phyloP scores from a whole-genome alignment of 64 coral and sea anemone genomes.

The Porites lutea region DNA sequence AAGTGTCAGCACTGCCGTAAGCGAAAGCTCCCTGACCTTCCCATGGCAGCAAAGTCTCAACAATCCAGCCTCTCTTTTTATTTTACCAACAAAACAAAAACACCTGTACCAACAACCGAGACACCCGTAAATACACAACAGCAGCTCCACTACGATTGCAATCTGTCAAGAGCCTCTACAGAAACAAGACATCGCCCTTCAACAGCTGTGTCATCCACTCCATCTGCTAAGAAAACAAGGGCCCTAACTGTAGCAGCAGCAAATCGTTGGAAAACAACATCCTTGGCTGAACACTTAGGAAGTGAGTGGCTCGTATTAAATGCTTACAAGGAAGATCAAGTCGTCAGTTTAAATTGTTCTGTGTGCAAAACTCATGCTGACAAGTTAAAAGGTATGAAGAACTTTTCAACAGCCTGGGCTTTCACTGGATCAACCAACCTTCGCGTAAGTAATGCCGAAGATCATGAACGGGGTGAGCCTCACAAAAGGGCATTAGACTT shows the following conservation, averaged over 20 bases:
- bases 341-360: conserved; percentile 64
- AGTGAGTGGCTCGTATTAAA: conserved; percentile 75
- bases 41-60: no score
- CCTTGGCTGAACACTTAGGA: conserved; percentile 52
- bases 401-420: conserved; percentile 48
- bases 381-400: conserved; percentile 67
- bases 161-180: no score
- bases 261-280: conserved; percentile 65
- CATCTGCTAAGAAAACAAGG: conserved; percentile 47
- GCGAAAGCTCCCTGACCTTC: not conserved
- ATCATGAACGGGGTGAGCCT: conserved; percentile 34
- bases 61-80: no score
- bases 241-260: conserved; percentile 48
- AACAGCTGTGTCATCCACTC: conserved; percentile 24
- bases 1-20: no score
- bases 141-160: no score
- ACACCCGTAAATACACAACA: no score
- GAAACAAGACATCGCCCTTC: not conserved
- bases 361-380: conserved; percentile 69
- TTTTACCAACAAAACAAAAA: no score
- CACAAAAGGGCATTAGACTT: conserved; percentile 60
- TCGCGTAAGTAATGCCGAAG: conserved; percentile 29
- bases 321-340: conserved; percentile 46
- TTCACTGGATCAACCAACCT: conserved; percentile 41
- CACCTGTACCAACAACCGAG: no score